phyloP scores from a whole-genome alignment of 2,888 invertebrate genomes.

The Neocrepidodera transversa region DNA sequence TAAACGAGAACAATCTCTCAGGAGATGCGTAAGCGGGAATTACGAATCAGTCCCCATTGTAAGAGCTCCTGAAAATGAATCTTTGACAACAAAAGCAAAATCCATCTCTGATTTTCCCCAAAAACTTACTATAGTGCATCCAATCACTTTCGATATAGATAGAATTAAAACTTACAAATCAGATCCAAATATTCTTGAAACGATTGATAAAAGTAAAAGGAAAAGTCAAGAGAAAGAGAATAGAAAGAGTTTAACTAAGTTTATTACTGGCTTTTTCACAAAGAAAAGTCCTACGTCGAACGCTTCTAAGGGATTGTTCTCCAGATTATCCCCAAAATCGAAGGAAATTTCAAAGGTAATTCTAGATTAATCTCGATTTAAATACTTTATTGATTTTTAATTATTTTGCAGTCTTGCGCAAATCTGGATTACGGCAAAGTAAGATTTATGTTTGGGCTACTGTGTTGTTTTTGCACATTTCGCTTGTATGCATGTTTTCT shows the following conservation, averaged over 20 bases:
- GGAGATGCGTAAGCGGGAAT: constrained; percentile 54
- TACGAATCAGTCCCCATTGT: constrained; percentile 33
- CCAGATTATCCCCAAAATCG: constrained; percentile 68
- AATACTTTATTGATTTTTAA: neutral
- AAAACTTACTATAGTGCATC: constrained; percentile 26
- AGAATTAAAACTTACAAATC: constrained; percentile 54
- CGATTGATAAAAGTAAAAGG: constrained; percentile 54
- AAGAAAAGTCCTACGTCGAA: constrained; percentile 65
- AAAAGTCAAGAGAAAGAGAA: constrained; percentile 73
- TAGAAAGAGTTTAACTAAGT: constrained; percentile 82
- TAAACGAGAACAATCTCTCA: constrained; percentile 49
- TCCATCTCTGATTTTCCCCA: constrained; percentile 52
- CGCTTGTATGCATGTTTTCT: constrained; percentile 37
- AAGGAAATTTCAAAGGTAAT: constrained; percentile 71
- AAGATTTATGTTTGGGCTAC: constrained; percentile 50
- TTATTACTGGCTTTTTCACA: constrained; percentile 82
- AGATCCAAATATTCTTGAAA: constrained; percentile 57
- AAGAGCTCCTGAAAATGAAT: constrained; percentile 11
- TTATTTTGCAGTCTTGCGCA: constrained; percentile 66
- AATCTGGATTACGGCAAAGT: constrained; percentile 62
- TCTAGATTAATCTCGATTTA: neutral
- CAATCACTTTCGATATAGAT: constrained; percentile 23
- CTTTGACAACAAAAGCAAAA: constrained; percentile 49
- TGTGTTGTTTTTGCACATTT: constrained; percentile 35
- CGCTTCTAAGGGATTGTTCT: constrained; percentile 61